Base-by-base conservation (phyloP, 2,888 invertebrate genomes). In the Crossocerus cetratus region DNA sequence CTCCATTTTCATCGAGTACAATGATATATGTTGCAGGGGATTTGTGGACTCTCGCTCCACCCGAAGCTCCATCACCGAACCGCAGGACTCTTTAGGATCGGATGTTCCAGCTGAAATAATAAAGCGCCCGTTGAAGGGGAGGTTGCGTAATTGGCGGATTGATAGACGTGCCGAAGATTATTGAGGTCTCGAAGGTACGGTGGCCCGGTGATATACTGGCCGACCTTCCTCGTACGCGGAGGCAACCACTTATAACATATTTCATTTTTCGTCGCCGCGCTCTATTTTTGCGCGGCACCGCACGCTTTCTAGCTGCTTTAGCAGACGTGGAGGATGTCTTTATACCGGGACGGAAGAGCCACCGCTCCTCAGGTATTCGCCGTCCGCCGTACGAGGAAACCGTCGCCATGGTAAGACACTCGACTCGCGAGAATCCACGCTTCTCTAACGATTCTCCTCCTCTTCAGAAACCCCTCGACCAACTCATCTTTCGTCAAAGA, bases 221-320 rank as follows among this genome's bases (percentile, higher is more conserved):
- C 64, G 81, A 59, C 83, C 80, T 81, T 80, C 70, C 63, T 43
- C 69, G 65, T 57, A 59, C 55, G 73, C 56, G 75, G 68, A 63
- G 73, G 61, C 32, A 69, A 43, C 71, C 83, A 87, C 86, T 90
- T 90, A 89, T 90, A 90, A 89, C 88, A 89, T 88, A 89, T 90
- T 89, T 90, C 90, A 90, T 89, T 90, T 90, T 89, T 88, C 89
- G 86, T 81, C 84, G 80, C 77, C 70, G 76, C 83, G 82, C 87
- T 86, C 88, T 88, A 88, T 89, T 89, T 88, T 89, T 83, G 87
- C 83, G 79, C 84, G 16, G 82, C 81, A 72, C 77, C 80, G 76
- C 75, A 32, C 5, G 32, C 80, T 89, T 90, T 90, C 90, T 90
- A 90, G 90, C 90, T 89, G 90, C 80, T 90, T 90, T 85, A 85